Base-by-base conservation (phyloP, 2,888 invertebrate genomes). In the Lasioglossum malachurum region DNA sequence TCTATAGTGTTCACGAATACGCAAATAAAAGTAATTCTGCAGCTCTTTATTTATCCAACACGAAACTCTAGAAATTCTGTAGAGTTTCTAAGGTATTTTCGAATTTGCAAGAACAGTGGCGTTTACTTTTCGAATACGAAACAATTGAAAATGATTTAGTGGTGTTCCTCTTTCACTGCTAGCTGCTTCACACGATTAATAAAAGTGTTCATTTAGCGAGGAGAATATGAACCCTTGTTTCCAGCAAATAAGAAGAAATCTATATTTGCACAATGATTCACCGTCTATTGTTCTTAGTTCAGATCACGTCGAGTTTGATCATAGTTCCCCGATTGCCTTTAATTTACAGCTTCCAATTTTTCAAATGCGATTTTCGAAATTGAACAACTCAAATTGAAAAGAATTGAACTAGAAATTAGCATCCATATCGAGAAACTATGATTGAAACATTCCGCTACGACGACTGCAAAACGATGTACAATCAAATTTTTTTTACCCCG, bases 401-500 rank as follows among this genome's bases (percentile, higher is more conserved):
- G 60, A 27, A 60, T 23, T 3, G 10, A 53, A 53, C 10, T 10
- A 53, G n/a, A 14, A 60, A 27, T 60, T n/a, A 27, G n/a, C n/a
- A n/a, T 10, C 23, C 23, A 14, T 12, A 27, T 60, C 27, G 27
- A 27, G 60, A 27, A 60, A 60, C 60, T 60, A 27, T 27, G 27
- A 86, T 85, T 76, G 82, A 76, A 73, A 67, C 19, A 31, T 64
- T 77, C 57, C 38, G 64, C 60, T 78, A n/a, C 71, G 23, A 69
- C 72, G 46, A 86, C 77, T 86, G 67, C 46, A 75, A 82, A 60
- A 86, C 74, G 46, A 82, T 79, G 78, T 85, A 87, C 76, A 87
- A 87, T 87, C 86, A 87, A 85, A 53, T 75, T 73, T 73, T 49
- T 8, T 49, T 73, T 10, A 53, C 53, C 12, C 10, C 27, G 4